Conservation (phyloP, 2,888 invertebrate genomes). For the Elmis aenea region DNA sequence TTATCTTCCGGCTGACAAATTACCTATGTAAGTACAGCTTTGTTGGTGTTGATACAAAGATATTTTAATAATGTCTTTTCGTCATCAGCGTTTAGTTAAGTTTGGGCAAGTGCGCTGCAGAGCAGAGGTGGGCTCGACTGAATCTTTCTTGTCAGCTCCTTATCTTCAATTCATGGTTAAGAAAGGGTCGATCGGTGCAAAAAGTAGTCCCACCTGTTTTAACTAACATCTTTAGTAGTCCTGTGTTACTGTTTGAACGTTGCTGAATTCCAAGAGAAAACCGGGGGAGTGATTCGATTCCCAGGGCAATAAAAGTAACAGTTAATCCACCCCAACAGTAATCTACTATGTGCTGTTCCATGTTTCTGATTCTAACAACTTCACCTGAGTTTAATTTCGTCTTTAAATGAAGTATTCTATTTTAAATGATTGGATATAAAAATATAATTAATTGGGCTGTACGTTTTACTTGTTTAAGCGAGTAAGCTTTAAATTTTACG, state of each 20-base stretch:
- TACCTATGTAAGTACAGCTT: constrained; percentile 13
- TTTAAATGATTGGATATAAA: no score
- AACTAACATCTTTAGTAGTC: neutral
- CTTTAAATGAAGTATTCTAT: no score
- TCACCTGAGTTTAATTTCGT: constrained; percentile 11
- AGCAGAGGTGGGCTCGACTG: no score
- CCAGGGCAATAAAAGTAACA: constrained; percentile 19
- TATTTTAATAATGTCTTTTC: no score
- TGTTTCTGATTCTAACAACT: constrained; percentile 17
- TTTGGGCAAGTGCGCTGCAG: no score
- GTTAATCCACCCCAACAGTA: constrained; percentile 21
- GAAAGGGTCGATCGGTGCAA: no score
- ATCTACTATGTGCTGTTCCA: constrained; percentile 17
- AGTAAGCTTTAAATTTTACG: no score
- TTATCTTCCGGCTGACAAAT: constrained; percentile 14
- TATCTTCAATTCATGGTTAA: no score
- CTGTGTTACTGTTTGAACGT: neutral
- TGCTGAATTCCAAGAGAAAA: constrained; percentile 5
- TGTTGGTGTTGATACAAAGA: constrained; percentile 10
- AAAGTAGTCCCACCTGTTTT: neutral
- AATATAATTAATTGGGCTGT: no score
- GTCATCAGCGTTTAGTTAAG: no score
- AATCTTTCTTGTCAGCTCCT: no score
- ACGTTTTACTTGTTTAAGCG: no score
- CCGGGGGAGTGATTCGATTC: constrained; percentile 17